Conservation (phyloP, 2,113 vertebrate genomes). For the Girardinichthys multiradiatus region DNA sequence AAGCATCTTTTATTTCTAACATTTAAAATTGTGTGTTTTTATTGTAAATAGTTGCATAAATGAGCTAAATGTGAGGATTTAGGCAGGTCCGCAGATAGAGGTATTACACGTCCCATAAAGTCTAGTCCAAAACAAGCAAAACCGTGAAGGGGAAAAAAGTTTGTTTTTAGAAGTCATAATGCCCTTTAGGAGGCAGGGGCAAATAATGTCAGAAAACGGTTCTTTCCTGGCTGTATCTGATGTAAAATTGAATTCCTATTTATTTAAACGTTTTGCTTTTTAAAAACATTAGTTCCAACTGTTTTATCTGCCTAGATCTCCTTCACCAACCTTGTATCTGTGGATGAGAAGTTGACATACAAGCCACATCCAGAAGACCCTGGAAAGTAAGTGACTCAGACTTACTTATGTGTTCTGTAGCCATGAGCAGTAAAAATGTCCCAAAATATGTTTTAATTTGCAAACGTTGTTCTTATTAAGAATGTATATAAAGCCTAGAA, state of each 20-base stretch:
- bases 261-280: neutral
- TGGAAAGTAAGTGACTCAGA: slow-evolving; percentile 81
- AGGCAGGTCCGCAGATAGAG: neutral
- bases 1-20: neutral
- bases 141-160: neutral
- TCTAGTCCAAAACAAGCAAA: no score
- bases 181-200: neutral
- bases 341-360: slow-evolving; percentile 94
- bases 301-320: slow-evolving; percentile 84
- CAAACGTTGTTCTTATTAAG: neutral
- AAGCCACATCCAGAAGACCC: slow-evolving; percentile 92
- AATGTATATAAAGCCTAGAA: neutral
- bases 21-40: neutral
- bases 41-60: neutral
- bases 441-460: neutral
- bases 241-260: neutral
- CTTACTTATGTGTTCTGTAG: neutral
- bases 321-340: slow-evolving; percentile 96
- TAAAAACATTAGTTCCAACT: neutral
- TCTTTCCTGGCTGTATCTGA: neutral
- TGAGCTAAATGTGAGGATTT: neutral
- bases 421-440: neutral
- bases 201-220: neutral
- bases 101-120: no score
- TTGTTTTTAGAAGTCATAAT: neutral